Evolutionary conservation across 2,113 vertebrate species (phyloP).

Genomic region (Ammospiza nelsoni): DNA sequence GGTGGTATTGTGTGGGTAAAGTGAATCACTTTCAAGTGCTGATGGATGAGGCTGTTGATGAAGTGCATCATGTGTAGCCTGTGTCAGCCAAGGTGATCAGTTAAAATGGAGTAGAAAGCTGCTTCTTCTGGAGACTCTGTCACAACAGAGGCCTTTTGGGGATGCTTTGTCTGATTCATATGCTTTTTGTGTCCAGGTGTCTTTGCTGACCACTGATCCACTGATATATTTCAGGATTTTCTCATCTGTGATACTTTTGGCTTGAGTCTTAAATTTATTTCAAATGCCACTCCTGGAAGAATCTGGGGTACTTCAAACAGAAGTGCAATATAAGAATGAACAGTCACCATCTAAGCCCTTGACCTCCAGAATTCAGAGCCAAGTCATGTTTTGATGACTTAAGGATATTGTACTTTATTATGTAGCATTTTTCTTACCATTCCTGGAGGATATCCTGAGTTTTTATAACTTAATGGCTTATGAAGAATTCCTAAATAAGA

Average conservation of each 20-base stretch:
- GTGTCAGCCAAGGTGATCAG: rapidly evolving
- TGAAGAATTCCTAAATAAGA: not conserved
- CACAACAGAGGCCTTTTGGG: not conserved
- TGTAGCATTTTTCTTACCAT: not conserved
- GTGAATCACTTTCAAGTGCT: not conserved
- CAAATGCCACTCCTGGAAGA: not conserved
- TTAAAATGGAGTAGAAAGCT: not conserved
- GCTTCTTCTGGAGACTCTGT: not conserved
- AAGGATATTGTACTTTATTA: not conserved
- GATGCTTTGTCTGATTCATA: not conserved
- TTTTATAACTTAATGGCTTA: not conserved
- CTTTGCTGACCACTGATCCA: not conserved
- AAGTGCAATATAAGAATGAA: not conserved
- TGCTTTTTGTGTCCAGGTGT: rapidly evolving
- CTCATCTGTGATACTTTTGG: not conserved
- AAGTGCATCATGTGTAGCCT: not conserved
- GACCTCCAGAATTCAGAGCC: not conserved
- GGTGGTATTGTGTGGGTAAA: not conserved
- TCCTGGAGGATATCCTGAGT: conserved; percentile 4
- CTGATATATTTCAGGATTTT: not conserved
- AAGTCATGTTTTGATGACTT: not conserved
- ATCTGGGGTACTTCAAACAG: not conserved
- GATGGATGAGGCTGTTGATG: not conserved
- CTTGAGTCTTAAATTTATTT: not conserved
- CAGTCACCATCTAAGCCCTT: not conserved